Base-by-base conservation (phyloP, 2,888 invertebrate genomes). In the Plebejus argus region DNA sequence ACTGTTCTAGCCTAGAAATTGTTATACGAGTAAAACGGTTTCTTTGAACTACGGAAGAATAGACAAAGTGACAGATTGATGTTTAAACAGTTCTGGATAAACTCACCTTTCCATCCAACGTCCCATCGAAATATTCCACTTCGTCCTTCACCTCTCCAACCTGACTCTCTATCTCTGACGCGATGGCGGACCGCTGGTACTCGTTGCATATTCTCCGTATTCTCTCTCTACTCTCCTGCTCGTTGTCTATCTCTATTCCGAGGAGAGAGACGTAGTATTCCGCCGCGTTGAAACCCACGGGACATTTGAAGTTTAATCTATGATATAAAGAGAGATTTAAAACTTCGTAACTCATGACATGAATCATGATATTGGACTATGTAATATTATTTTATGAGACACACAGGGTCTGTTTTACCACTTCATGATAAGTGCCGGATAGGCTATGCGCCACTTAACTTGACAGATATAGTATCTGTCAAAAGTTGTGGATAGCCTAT, bases 261-360 rank as follows among this genome's bases (percentile, higher is more conserved):
- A 96, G 88, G 0, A 95, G 88, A 45, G 95, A 94, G 4, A 98
- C 96, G 88, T 97, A 97, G 89, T 97, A 97, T 86, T 98, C 98
- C 0, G 98, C 98, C 2, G 97, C 96, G 89, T 98, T 98, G 93
- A 96, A 98, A 39, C 97, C 96, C 28, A 94, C 85, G 0, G 98
- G 98, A 85, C 97, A 96, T 80, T 93, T 90, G 83, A 95, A 95
- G 81, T 95, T 95, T 78, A 97, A 87, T 77, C 97, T 97, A 80
- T 1, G 77, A 23, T 71, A 28, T 56, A 76, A 71, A n/a, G 49
- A 70, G 20, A 49, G 15, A 49, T 49, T 49, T 15, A 28, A 28
- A 18, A 28, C n/a, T 20, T 7, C 8, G 23, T 28, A 7, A 28
- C 23, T 28, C 8, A 20, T 8, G 58, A 35, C 8, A 20, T 8